These are phyloP conservation scores for Peromyscus aztecus DNA, from an alignment of 2,797 vertebrate species.

Conservation along the genomic window DNA sequence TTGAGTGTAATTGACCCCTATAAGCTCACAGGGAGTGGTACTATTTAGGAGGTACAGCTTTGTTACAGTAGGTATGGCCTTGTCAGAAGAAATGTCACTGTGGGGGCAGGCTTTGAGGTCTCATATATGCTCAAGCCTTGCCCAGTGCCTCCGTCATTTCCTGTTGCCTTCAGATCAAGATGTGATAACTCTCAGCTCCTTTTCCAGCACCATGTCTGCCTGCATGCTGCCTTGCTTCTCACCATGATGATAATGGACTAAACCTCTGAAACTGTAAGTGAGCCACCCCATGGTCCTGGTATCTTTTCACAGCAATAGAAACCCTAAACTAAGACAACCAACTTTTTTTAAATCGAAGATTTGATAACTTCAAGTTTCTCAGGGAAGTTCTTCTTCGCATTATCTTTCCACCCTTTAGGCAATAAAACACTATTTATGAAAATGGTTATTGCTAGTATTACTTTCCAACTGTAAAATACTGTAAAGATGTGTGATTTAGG, in stretches of 20 bases:
- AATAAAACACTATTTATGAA: neutral
- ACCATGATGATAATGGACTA: neutral
- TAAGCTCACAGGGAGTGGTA: neutral
- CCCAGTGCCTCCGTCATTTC: neutral
- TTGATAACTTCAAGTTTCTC: conserved; percentile 21
- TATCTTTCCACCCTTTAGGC: neutral
- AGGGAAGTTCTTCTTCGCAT: neutral
- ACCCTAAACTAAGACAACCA: neutral
- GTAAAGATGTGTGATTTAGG: neutral
- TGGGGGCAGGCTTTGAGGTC: neutral
- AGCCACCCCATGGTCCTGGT: neutral
- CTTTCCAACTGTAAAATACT: conserved; percentile 16
- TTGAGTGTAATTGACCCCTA: neutral
- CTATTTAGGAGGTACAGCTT: neutral
- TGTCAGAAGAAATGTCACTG: neutral
- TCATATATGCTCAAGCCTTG: neutral
- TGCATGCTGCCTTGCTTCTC: neutral
- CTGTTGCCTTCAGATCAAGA: neutral
- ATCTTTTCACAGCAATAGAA: neutral
- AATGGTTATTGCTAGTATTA: conserved; percentile 12
- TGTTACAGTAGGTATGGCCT: neutral
- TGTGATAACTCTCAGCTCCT: neutral
- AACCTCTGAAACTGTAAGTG: neutral
- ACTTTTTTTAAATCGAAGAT: neutral
- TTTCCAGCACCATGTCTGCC: neutral